Base-by-base conservation (phyloP, 2,888 invertebrate species). In the Geotrupes spiniger region DNA sequence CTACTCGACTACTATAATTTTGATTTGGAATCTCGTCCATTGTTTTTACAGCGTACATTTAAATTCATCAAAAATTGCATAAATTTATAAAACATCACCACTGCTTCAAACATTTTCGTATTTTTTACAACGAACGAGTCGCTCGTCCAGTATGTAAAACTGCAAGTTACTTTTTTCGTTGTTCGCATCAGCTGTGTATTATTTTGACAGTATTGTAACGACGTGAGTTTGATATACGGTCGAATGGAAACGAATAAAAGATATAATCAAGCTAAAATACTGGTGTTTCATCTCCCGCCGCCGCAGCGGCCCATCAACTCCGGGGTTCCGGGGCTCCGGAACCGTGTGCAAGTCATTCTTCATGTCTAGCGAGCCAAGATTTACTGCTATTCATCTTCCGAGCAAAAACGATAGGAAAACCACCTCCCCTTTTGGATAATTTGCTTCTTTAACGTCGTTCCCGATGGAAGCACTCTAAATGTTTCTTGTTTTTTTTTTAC, bases 301-400 rank as follows among this genome's bases (percentile, higher is more conserved):
- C 4, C 12, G 33, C 33, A 14, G 12, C 11, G 11, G 12, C 33
- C 12, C 33, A 12, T 15, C 14, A 15, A 15, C 33, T n/a, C 33
- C 33, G 33, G 33, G 33, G 29, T 3, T 8, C n/a, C n/a, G n/a
- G n/a, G n/a, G 4, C 3, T 21, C 21, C 21, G 21, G 39, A 29
- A 31, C 39, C 58, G 60, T 57, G 60, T 63, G 60, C 60, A 53
- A 63, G 60, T 63, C 63, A 67, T 67, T 61, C 61, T 57, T 68
- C 68, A 68, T 66, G 65, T 64, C 64, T 63, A 59, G 62, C 58
- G 60, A 16, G 63, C 60, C 58, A 66, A 66, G 68, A 68, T 68
- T 67, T 66, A 67, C 63, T 58, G 63, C 63, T 56, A 66, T 66
- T 66, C 66, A 65, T 66, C 65, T 65, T 62, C 56, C 62, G 59